Evolutionary conservation across 2,113 vertebrate species (phyloP), one percentile per base, ranked within the genome.

Genomic region (Oncorhynchus keta): DNA sequence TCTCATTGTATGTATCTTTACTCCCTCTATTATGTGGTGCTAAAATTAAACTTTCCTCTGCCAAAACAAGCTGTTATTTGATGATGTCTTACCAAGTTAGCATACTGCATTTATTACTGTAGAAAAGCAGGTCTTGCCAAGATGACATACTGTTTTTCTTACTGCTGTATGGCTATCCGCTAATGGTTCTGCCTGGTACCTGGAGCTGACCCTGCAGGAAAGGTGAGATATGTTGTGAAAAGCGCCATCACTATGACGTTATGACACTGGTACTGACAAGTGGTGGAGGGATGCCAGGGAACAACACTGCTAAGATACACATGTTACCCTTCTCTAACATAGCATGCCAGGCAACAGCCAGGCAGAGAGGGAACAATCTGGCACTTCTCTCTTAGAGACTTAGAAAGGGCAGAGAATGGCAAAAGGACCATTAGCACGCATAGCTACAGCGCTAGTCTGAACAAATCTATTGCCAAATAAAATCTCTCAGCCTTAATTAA

Each of bases 211-310:
- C 78, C 14, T 69, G n/a, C 75, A 79, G 22, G 59, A 20, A 74
- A 61, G 39, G 82, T 48, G 71, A 49, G 70, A 81, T 70, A 73
- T 70, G 59, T 66, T 24, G 62, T 74, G 81, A 76, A 81, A 83
- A 73, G 45, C 76, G 49, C 71, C 51, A 9, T 72, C 75, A 35
- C 73, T 76, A 59, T 61, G 8, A 71, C 70, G 26, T 57, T 73
- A 73, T 18, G 78, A 73, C 76, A 48, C 83, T 83, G 85, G 76
- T 85, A 79, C 81, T 49, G 78, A 85, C 78, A 6, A 69, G 48
- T 2, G 78, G 67, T 84, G 86, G 84, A 85, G 67, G 30, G 1
- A 1, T 0, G 83, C 88, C 84, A 85, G 78, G 66, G 74, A 59
- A 74, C 79, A 80, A 48, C 79, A 71, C 81, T 32, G 83, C 83